These are phyloP conservation scores for Phengaris arion DNA, from an alignment of 2,888 invertebrate species.

Conservation along the genomic window DNA sequence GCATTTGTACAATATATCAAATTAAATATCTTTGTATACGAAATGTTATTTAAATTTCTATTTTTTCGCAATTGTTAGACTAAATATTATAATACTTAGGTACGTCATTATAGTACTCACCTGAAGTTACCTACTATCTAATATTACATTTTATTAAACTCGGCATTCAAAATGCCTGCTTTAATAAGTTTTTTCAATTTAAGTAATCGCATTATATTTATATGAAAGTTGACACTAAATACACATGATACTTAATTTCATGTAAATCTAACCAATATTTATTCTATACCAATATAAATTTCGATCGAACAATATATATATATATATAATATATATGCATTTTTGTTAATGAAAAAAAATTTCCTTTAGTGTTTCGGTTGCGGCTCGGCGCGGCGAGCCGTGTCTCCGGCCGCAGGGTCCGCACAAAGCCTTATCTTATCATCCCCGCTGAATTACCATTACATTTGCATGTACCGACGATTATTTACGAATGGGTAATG, in stretches of 20 bases:
- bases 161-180: neutral
- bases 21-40: neutral
- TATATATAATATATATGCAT: too few relatives aligned
- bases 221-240: neutral
- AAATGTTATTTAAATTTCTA: neutral
- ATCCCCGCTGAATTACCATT: conserved; percentile 74
- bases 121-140: too few relatives aligned
- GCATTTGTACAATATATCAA: neutral
- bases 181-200: neutral
- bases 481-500: conserved; percentile 73
- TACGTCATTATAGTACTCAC: neutral
- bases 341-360: too few relatives aligned
- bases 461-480: conserved; percentile 72
- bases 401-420: conserved; percentile 58
- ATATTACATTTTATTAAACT: too few relatives aligned
- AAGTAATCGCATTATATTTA: neutral
- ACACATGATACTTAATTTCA: too few relatives aligned
- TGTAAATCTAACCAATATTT: too few relatives aligned
- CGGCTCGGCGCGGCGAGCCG: conserved; percentile 46
- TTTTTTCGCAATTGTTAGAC: neutral
- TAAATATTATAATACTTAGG: neutral
- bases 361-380: neutral
- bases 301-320: neutral
- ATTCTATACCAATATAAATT: neutral
- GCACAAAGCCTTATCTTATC: conserved; percentile 72